These are phyloP conservation scores for Drosophila biarmipes DNA, from an alignment of 1,140 invertebrate genomes.

Conservation along the genomic window DNA sequence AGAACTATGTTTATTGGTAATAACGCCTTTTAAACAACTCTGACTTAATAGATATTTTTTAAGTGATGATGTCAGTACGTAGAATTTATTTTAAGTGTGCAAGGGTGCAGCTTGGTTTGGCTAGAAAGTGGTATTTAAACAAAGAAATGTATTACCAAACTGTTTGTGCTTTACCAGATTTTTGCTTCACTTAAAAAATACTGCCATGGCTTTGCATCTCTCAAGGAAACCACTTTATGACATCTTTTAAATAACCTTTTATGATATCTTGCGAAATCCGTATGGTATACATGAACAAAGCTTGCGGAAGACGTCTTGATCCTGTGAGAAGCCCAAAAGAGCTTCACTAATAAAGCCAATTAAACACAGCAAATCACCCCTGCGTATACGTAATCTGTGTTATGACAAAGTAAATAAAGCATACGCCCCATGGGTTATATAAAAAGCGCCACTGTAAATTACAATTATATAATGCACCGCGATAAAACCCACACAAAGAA, in stretches of 20 bases:
- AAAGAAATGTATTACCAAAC: neutral
- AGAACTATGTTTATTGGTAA: conserved; percentile 10
- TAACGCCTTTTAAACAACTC: neutral
- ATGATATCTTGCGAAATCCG: no score
- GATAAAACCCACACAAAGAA: conserved; percentile 47
- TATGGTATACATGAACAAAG: no score
- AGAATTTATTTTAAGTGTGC: neutral
- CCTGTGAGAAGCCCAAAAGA: neutral
- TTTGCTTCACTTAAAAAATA: no score
- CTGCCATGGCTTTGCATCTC: no score
- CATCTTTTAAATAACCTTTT: neutral
- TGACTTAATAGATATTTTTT: conserved; percentile 1
- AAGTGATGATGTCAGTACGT: neutral
- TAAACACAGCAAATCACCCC: conserved; percentile 5
- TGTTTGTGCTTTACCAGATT: neutral
- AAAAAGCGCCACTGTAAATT: conserved; percentile 55
- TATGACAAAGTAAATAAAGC: conserved; percentile 28
- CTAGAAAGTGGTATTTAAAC: neutral
- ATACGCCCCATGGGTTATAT: conserved; percentile 56
- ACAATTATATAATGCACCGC: conserved; percentile 67
- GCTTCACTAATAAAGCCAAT: neutral
- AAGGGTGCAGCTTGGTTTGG: neutral
- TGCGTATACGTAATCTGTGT: conserved; percentile 47
- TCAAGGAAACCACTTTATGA: no score
- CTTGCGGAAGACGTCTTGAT: neutral